Percentiles rank a stretch among this genome's conserved stretches.
Evolutionary conservation across 2,888 invertebrate species (phyloP).

Genomic region (Brassicogethes aeneus): DNA sequence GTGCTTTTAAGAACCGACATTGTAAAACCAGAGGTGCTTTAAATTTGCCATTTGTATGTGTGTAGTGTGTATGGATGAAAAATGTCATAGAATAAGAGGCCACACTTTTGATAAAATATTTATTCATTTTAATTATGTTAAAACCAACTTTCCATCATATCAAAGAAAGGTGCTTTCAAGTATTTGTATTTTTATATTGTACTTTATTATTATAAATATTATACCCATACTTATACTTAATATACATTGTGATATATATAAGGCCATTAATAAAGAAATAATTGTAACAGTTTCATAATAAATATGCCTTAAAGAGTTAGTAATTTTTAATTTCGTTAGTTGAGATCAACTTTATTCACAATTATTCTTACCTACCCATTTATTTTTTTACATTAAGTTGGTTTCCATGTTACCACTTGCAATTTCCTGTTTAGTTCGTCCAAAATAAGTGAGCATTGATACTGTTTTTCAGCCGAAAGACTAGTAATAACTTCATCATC

Average conservation of each 20-base stretch:
- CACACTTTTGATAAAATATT: slow-evolving; percentile 3
- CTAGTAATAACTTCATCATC: slow-evolving; percentile 36
- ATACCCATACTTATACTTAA: slow-evolving; percentile 12
- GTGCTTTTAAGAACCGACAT: no score
- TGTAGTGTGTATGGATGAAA: no score
- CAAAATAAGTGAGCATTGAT: slow-evolving; percentile 64
- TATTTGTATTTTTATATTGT: slow-evolving; percentile 19
- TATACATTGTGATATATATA: neutral
- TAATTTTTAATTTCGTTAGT: no score
- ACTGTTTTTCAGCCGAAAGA: slow-evolving; percentile 54
- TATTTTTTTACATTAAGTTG: no score
- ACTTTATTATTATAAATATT: neutral
- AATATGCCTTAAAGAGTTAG: no score
- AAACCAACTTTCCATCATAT: slow-evolving; percentile 12
- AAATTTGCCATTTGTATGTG: no score
- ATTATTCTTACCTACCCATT: no score
- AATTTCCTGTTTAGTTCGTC: slow-evolving; percentile 75
- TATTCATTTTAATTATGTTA: slow-evolving; percentile 1
- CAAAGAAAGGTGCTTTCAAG: slow-evolving; percentile 16
- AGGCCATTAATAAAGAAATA: slow-evolving; percentile 9
- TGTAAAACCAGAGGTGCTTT: no score
- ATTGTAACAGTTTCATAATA: slow-evolving; percentile 9
- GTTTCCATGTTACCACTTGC: slow-evolving; percentile 63
- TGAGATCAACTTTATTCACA: no score
- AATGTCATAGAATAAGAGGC: no score